Percentiles rank a stretch among this genome's conserved stretches.
phyloP scores from a whole-genome alignment of 2,888 invertebrate genomes.

The Lapara coniferarum region DNA sequence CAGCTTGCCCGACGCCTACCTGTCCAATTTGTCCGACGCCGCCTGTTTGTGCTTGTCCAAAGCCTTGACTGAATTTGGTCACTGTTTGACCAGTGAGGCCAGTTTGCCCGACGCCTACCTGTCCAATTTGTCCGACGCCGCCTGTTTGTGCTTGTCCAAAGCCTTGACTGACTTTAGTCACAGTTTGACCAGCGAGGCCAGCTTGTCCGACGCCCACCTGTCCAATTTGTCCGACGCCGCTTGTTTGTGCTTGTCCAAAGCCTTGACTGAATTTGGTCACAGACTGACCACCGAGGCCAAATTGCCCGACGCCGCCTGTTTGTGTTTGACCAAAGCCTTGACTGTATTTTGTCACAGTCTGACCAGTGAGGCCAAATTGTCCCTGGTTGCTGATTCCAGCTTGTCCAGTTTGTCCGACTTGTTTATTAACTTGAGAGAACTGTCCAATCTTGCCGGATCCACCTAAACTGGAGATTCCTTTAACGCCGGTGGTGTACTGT shows the following conservation, averaged over 20 bases:
- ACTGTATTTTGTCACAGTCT: background rate
- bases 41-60: background rate
- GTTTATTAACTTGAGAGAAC: background rate
- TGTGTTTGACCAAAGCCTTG: background rate
- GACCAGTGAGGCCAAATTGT: too few relatives aligned
- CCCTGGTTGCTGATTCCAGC: background rate
- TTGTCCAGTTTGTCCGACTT: background rate
- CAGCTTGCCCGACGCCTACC: background rate
- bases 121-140: too few relatives aligned
- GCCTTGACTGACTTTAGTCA: background rate
- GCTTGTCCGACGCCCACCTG: background rate
- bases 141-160: background rate
- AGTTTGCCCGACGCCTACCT: too few relatives aligned
- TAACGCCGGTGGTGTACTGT: slow-evolving; percentile 40
- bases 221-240: background rate
- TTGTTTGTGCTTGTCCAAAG: background rate
- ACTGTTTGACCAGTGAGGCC: too few relatives aligned
- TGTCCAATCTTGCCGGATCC: slow-evolving; percentile 21
- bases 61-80: background rate
- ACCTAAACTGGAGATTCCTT: slow-evolving; percentile 34
- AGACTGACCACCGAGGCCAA: background rate
- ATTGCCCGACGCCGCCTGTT: too few relatives aligned
- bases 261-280: background rate
- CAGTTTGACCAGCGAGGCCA: background rate
- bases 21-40: background rate